A percentile compares a stretch with the other conserved stretches of the same genome.
Evolutionary conservation across 2,113 vertebrate species (phyloP).

Genomic region (Seriola aureovittata): DNA sequence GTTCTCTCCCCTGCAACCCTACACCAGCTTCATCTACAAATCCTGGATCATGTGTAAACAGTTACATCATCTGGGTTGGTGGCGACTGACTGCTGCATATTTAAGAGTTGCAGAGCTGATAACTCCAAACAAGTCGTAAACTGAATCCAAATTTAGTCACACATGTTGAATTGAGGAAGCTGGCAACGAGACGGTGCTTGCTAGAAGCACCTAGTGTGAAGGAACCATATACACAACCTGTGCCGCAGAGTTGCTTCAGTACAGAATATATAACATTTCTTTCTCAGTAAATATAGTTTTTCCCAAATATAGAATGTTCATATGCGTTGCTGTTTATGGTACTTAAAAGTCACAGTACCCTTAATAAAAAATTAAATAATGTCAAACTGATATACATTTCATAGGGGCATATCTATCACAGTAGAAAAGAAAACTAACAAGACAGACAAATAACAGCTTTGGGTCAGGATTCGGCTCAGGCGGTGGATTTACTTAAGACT

Average conservation of each 20-base stretch:
- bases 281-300: not conserved
- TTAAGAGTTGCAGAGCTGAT: not conserved
- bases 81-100: not conserved
- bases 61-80: not conserved
- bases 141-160: constrained; percentile 7
- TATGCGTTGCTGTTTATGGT: not conserved
- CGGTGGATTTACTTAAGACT: constrained; percentile 12
- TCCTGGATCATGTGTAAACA: not conserved
- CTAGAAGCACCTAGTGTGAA: no score
- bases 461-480: constrained; percentile 38
- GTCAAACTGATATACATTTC: not conserved
- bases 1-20: not conserved
- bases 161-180: not conserved
- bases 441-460: constrained; percentile 26
- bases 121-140: constrained; percentile 8
- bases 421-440: not conserved
- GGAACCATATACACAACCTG: not conserved
- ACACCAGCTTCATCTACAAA: not conserved
- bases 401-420: not conserved
- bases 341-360: constrained; percentile 1
- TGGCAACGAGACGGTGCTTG: not conserved
- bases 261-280: not conserved
- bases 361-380: not conserved
- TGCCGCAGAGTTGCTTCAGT: not conserved
- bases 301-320: not conserved